A percentile compares a stretch with the other conserved stretches of the same genome.
Conservation (phyloP, 2,888 invertebrate genomes). For the Merodon equestris region DNA sequence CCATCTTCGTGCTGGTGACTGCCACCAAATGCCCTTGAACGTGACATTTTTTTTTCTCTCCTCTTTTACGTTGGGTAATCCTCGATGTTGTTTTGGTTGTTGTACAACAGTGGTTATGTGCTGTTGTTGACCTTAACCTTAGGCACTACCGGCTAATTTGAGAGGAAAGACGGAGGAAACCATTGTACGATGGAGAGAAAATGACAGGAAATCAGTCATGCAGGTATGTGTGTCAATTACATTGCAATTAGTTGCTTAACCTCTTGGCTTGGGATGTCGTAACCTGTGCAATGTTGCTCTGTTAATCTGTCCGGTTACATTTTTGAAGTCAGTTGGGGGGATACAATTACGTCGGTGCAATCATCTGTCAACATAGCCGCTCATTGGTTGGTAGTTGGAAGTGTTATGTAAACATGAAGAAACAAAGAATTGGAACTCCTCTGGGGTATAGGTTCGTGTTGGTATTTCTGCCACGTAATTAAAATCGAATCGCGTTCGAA, state of each 20-base stretch:
- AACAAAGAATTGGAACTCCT: constrained; percentile 20
- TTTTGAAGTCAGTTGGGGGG: constrained; percentile 10
- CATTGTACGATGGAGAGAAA: constrained; percentile 1
- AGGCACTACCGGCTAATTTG: constrained; percentile 26
- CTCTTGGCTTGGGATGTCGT: constrained; percentile 30
- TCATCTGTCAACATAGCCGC: constrained; percentile 58
- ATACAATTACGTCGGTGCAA: constrained; percentile 57
- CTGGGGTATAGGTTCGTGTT: constrained; percentile 14
- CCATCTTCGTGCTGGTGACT: constrained; percentile 35
- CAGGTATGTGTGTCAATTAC: constrained; percentile 63
- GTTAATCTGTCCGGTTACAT: constrained; percentile 28
- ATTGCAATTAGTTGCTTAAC: constrained; percentile 64
- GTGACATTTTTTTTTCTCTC: constrained; percentile 46
- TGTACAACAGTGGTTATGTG: constrained; percentile 23
- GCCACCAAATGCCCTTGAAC: constrained; percentile 58
- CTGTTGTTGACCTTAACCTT: constrained; percentile 49
- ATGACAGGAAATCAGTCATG: constrained; percentile 58
- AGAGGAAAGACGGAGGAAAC: constrained; percentile 5
- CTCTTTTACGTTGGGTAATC: constrained; percentile 30
- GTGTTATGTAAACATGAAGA: constrained; percentile 27
- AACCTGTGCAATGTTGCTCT: constrained; percentile 46
- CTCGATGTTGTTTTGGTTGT: constrained; percentile 7
- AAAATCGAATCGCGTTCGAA: constrained; percentile 28
- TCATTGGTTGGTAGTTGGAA: background rate
- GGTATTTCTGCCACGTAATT: no score